Evolutionary conservation across 1,140 invertebrate species (phyloP).

Genomic region (Bombyx mandarina): DNA sequence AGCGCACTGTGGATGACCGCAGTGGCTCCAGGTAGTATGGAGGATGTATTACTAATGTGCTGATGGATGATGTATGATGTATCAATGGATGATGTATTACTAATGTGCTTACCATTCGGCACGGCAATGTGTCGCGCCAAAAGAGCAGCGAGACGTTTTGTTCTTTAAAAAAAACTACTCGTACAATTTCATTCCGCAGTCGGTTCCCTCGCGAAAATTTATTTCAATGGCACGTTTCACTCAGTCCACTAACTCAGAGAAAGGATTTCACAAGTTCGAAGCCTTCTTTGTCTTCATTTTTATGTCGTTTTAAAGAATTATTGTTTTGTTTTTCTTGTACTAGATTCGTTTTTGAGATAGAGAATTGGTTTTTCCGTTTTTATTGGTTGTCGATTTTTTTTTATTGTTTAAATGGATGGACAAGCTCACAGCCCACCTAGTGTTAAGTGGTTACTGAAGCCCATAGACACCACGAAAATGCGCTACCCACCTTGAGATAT

Average conservation of each 20-base stretch:
- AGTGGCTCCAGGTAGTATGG: no score
- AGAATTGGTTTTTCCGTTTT: background rate
- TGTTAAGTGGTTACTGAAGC: no score
- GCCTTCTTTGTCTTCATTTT: background rate
- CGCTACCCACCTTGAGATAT: no score
- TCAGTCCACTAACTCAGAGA: constrained; percentile 13
- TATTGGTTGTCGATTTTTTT: background rate
- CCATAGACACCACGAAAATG: no score
- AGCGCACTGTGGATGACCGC: no score
- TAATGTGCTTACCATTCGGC: background rate
- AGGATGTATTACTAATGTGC: no score
- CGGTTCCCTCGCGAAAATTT: constrained; percentile 33
- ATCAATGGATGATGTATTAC: no score
- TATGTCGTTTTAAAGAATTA: constrained; percentile 1
- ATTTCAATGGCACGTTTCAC: constrained; percentile 23
- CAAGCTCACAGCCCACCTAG: no score
- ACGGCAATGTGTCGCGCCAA: constrained; percentile 17
- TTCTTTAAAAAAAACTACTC: constrained; percentile 31
- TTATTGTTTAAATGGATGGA: no score
- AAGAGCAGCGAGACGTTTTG: constrained; percentile 40
- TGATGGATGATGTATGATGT: no score
- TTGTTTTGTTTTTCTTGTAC: background rate
- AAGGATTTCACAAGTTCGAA: constrained; percentile 6
- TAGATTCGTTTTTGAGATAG: background rate
- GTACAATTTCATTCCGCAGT: constrained; percentile 33